Base-by-base conservation (phyloP, 2,113 vertebrate species). In the Alosa alosa region DNA sequence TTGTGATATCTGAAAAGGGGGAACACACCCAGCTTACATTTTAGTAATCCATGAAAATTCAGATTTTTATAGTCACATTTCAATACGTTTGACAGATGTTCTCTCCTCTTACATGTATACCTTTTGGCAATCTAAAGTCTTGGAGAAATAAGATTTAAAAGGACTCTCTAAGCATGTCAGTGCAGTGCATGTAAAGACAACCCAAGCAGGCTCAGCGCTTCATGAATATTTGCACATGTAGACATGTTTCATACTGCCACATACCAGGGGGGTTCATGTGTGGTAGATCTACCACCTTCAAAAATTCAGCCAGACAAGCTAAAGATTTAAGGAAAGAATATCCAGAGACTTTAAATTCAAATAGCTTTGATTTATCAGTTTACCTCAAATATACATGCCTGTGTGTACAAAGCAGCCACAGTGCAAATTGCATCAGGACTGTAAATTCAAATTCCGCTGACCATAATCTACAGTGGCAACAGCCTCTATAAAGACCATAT, bases 1-100 rank as follows among this genome's bases (percentile, higher is more conserved):
- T 39, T 45, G 82, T 81, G 83, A 89, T 91, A 89, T 91, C 84
- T 88, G 85, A 81, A 90, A 84, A 68, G 11, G 46, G 60, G 50
- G 49, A 85, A 82, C 41, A 45, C 88, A 83, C 84, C 72, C 44
- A 9, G 78, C 78, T 60, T 88, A 84, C 60, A 81, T 45, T 17
- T 60, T 52, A 72, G 46, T 72, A 72, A 55, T 88, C 60, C 83
- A 87, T 88, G 52, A 47, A 85, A 86, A 49, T 75, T 25, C 81
- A 46, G 82, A 82, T 86, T 90, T 72, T 86, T 83, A 85, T 82
- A 85, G 86, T 55, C 55, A 68, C 52, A 81, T 81, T 47, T 55
- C 60, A 78, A 68, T 20, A 60, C 50, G 44, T 55, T 47, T 31
- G 64, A 84, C 83, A 81, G 22, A 85, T 84, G 64, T 6, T 45